Base-by-base conservation (phyloP, 2,888 invertebrate species). In the Apamea anceps region DNA sequence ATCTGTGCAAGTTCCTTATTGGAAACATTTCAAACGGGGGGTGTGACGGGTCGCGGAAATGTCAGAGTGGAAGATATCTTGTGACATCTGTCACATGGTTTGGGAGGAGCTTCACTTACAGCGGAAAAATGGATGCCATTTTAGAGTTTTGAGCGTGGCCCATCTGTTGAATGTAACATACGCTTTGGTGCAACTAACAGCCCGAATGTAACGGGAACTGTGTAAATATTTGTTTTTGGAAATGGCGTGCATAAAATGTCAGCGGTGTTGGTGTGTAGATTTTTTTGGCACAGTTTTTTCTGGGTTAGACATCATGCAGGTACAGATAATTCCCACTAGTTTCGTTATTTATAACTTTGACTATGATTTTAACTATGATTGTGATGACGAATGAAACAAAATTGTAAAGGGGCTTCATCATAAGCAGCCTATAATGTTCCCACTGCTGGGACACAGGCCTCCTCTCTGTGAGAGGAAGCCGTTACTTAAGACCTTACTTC, bases 11-110 rank as follows among this genome's bases (percentile, higher is more conserved):
- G 86, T 87, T 86, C 79, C 88, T 89, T 91, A 92, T 91, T 92
- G 91, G 91, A 90, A 92, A 91, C 91, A 92, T 93, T 91, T 93
- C 94, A 91, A 87, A 76, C 76, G 70, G 62, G 78, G 86, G 88
- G 90, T 90, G 86, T 88, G 92, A 91, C 90, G 85, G 87, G 85
- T 75, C 87, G 85, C 92, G 93, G 94, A 93, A 93, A 92, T 87
- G 90, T 91, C 91, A 89, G 75, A 76, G 75, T 72, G 28, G 63
- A 76, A 70, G 71, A 82, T 75, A 80, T 80, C 65, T 80, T 60
- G 82, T 88, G 91, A 93, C 92, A 91, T 91, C 91, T 93, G 91
- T 88, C 91, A 84, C 70, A 82, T 28, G 81, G 25, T 70, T 75
- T 63, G 77, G 80, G 73, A 67, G 79, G 74, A 79, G 87, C 21